Percentiles rank a stretch among this genome's conserved stretches.
phyloP scores from a whole-genome alignment of 2,888 invertebrate species.

The Augiades crinisus region DNA sequence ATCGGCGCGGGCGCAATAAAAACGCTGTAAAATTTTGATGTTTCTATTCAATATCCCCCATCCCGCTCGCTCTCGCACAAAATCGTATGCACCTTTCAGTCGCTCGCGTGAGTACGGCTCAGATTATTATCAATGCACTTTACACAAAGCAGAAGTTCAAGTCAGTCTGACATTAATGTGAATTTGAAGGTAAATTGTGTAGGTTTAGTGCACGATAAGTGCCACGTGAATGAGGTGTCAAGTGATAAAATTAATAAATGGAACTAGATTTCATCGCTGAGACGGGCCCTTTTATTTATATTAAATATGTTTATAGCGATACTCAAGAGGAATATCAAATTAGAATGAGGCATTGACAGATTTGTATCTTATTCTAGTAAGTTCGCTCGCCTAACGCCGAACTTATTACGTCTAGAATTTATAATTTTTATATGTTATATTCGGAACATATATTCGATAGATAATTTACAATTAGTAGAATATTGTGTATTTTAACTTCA shows the following conservation, averaged over 20 bases:
- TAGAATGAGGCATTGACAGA: not conserved
- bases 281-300: constrained; percentile 9
- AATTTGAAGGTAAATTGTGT: constrained; percentile 76
- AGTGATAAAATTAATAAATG: constrained; percentile 75
- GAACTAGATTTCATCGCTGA: constrained; percentile 39
- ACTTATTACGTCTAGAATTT: not conserved
- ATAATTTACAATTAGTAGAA: too few species aligned
- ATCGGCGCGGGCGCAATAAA: constrained; percentile 73
- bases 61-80: constrained; percentile 40
- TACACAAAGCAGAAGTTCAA: constrained; percentile 79
- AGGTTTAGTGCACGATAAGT: constrained; percentile 70
- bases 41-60: constrained; percentile 69
- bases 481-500: too few species aligned
- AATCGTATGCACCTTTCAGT: constrained; percentile 42
- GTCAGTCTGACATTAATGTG: constrained; percentile 74
- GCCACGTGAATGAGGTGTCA: constrained; percentile 70
- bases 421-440: too few species aligned
- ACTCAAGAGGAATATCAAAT: not conserved
- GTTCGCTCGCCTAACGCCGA: not conserved
- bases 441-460: too few species aligned
- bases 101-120: constrained; percentile 59
- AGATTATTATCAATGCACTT: constrained; percentile 81
- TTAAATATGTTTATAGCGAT: not conserved
- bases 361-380: not conserved
- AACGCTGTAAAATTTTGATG: constrained; percentile 81